Percentiles rank a stretch among this genome's conserved stretches.
phyloP scores from a whole-genome alignment of 1,140 invertebrate species.

The Ylistrum balloti region DNA sequence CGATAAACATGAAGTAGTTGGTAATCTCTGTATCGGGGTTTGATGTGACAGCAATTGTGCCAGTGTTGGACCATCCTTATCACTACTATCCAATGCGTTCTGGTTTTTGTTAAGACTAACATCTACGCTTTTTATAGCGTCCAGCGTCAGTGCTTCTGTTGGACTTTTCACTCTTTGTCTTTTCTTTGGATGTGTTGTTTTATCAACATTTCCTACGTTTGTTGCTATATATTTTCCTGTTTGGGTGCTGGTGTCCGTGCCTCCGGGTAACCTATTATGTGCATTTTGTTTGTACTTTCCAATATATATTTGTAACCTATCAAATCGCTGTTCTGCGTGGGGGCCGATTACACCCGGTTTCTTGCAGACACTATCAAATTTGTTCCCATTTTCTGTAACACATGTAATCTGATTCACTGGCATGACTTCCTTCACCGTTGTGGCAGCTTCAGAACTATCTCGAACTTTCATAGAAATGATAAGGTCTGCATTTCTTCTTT shows the following conservation, averaged over 20 bases:
- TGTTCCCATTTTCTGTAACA: background rate
- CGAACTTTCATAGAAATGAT: background rate
- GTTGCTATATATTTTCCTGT: background rate
- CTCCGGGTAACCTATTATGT: background rate
- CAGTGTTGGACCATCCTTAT: background rate
- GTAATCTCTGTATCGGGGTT: background rate
- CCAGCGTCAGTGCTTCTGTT: background rate
- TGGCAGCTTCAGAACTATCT: background rate
- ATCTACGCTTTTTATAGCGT: background rate
- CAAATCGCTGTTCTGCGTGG: too few relatives aligned
- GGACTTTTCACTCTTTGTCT: conserved; percentile 24
- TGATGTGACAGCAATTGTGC: background rate
- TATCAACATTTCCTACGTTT: background rate
- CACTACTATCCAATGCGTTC: background rate
- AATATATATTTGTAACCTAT: background rate
- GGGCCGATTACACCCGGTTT: background rate
- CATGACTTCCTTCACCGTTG: background rate
- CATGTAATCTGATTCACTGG: background rate
- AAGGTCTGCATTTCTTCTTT: background rate
- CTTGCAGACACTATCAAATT: too few relatives aligned
- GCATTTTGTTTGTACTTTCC: background rate
- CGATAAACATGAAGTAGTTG: background rate
- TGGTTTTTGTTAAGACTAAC: background rate
- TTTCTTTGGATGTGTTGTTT: background rate
- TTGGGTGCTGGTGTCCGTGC: background rate